Conservation (phyloP, 2,888 invertebrate species). For the Lithophane leautieri region DNA sequence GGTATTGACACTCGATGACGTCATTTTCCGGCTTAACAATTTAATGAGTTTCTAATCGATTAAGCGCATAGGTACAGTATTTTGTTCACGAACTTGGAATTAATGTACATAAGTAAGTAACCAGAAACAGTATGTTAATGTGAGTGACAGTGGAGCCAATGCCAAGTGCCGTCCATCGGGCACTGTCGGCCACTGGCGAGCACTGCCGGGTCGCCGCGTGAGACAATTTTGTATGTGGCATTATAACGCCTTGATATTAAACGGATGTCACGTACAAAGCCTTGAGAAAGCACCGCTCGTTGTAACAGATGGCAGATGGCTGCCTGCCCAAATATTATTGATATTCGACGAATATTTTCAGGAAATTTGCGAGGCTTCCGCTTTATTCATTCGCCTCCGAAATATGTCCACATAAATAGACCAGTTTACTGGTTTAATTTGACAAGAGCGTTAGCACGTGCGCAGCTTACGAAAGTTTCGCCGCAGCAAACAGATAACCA, state of each 20-base stretch:
- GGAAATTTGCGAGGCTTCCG: conserved; percentile 44
- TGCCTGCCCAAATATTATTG: conserved; percentile 71
- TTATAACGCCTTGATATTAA: conserved; percentile 70
- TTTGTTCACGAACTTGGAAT: conserved; percentile 68
- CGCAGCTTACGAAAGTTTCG: conserved; percentile 71
- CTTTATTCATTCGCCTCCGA: conserved; percentile 20
- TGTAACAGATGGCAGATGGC: conserved; percentile 78
- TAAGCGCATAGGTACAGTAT: conserved; percentile 62
- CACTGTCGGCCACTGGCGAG: conserved; percentile 54
- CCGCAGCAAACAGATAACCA: conserved; percentile 75
- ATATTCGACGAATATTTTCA: conserved; percentile 61
- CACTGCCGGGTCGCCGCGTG: conserved; percentile 71
- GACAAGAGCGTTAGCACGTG: conserved; percentile 57
- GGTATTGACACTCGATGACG: conserved; percentile 48
- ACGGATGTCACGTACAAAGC: conserved; percentile 82
- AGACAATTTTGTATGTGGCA: conserved; percentile 76
- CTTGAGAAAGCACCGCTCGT: conserved; percentile 73
- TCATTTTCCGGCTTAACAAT: conserved; percentile 56
- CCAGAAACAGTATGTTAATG: conserved; percentile 71
- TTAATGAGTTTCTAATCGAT: conserved; percentile 67
- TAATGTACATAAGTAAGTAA: conserved; percentile 70
- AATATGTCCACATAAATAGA: conserved; percentile 31
- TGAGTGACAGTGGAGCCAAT: conserved; percentile 65
- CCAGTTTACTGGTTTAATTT: conserved; percentile 41
- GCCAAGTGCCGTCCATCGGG: conserved; percentile 64